A percentile compares a stretch with the other conserved stretches of the same genome.
These are phyloP conservation scores for Cherax destructor DNA, from an alignment of 1,140 invertebrate genomes.

Conservation along the genomic window DNA sequence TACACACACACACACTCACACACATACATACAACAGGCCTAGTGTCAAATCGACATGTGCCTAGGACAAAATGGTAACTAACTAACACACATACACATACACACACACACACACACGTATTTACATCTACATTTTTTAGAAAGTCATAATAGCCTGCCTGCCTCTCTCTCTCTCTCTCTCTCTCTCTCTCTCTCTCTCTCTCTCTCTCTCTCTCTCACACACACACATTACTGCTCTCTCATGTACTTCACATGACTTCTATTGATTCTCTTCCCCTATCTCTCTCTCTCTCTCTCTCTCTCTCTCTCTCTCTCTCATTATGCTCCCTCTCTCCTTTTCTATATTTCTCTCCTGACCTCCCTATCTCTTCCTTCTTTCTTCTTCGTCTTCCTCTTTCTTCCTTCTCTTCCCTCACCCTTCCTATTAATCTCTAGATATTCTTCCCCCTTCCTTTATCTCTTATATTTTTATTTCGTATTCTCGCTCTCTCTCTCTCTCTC, in stretches of 20 bases:
- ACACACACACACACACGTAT: too few relatives aligned
- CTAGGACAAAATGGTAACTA: too few relatives aligned
- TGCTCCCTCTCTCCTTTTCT: not conserved
- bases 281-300: too few relatives aligned
- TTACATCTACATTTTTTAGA: too few relatives aligned
- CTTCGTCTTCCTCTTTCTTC: not conserved
- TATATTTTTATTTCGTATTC: not conserved
- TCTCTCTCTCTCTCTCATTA: slow-evolving; percentile 10
- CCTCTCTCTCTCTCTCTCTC: slow-evolving; percentile 39
- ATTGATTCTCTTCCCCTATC: slow-evolving; percentile 3
- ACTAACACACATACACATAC: too few relatives aligned
- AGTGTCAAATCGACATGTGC: too few relatives aligned
- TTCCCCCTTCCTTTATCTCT: not conserved
- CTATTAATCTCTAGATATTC: too few relatives aligned
- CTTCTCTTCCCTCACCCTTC: not conserved
- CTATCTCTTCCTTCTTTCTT: not conserved
- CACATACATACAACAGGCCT: too few relatives aligned
- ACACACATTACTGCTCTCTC: too few relatives aligned
- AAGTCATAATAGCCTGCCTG: too few relatives aligned
- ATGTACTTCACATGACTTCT: not conserved
- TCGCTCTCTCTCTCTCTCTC: slow-evolving; percentile 8
- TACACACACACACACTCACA: too few relatives aligned
- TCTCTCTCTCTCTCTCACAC: slow-evolving; percentile 43
- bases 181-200: slow-evolving; percentile 57
- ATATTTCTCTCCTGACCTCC: not conserved